Percentiles rank a stretch among this genome's conserved stretches.
Conservation (phyloP, 2,113 vertebrate genomes). For the Malaclemys terrapin region DNA sequence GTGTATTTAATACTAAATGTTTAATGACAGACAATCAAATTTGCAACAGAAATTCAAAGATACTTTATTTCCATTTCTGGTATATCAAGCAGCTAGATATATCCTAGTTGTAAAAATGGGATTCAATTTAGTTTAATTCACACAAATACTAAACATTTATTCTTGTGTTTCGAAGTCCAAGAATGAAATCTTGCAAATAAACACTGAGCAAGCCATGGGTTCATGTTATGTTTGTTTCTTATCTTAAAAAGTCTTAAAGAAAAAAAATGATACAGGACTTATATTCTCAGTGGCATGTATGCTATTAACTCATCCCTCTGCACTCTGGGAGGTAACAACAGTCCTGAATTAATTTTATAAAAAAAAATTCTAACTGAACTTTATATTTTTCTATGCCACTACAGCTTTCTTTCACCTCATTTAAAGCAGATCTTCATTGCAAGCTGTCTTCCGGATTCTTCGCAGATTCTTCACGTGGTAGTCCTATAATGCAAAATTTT, state of each 20-base stretch:
- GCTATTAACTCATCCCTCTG: conserved; percentile 82
- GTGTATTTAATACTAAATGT: conserved; percentile 80
- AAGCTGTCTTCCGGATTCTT: conserved; percentile 88
- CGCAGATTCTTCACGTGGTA: conserved; percentile 83
- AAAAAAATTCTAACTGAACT: conserved; percentile 83
- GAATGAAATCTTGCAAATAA: conserved; percentile 86
- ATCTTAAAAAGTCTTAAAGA: conserved; percentile 85
- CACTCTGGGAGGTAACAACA: conserved; percentile 82
- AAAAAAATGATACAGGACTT: conserved; percentile 83
- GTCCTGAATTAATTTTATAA: conserved; percentile 84
- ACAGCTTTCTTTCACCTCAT: conserved; percentile 99
- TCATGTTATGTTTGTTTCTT: conserved; percentile 82
- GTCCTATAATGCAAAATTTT: conserved; percentile 85
- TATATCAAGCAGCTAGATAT: conserved; percentile 85
- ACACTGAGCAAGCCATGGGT: conserved; percentile 86
- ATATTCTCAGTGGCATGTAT: conserved; percentile 84
- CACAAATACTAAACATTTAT: conserved; percentile 86
- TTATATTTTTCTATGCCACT: conserved; percentile 94
- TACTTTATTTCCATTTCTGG: conserved; percentile 86
- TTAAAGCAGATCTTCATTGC: conserved; percentile 94
- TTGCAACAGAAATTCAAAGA: conserved; percentile 87
- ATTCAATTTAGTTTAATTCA: conserved; percentile 81
- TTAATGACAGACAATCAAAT: conserved; percentile 85
- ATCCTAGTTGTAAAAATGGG: conserved; percentile 86
- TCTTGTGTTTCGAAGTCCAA: conserved; percentile 85